phyloP scores from a whole-genome alignment of 2,888 invertebrate genomes.

The Platycheirus albimanus region DNA sequence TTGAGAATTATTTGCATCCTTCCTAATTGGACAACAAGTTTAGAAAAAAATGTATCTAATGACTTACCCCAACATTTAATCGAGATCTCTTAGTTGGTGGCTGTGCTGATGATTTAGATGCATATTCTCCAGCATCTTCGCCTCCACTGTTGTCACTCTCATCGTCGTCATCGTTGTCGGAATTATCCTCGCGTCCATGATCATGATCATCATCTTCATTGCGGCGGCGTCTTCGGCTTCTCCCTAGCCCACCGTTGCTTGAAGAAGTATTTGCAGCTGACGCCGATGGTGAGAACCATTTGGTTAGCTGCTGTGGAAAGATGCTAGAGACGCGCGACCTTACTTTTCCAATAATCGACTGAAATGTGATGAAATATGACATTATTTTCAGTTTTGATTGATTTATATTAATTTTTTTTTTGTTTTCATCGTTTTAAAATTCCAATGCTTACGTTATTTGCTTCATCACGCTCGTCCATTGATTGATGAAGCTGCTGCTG shows the following conservation, averaged over 20 bases:
- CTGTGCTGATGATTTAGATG: constrained; percentile 43
- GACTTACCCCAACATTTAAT: constrained; percentile 64
- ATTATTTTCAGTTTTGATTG: constrained; percentile 18
- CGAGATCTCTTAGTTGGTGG: constrained; percentile 60
- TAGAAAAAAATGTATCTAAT: neutral
- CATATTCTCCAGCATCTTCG: constrained; percentile 74
- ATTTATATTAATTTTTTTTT: constrained; percentile 4
- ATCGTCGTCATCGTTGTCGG: constrained; percentile 75
- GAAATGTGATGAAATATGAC: constrained; percentile 66
- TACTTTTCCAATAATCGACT: constrained; percentile 82
- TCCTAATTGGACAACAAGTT: constrained; percentile 1
- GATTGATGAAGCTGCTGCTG: constrained; percentile 70
- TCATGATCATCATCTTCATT: constrained; percentile 77
- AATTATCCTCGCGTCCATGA: constrained; percentile 75
- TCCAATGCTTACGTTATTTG: constrained; percentile 67
- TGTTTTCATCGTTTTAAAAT: constrained; percentile 15
- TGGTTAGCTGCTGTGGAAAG: constrained; percentile 79
- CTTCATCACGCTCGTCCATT: constrained; percentile 66
- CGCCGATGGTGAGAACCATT: constrained; percentile 81
- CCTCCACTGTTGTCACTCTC: constrained; percentile 77
- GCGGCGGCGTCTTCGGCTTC: constrained; percentile 78
- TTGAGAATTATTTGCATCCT: constrained; percentile 4
- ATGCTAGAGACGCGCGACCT: constrained; percentile 81
- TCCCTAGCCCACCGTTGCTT: constrained; percentile 75
- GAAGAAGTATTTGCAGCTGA: constrained; percentile 52